A percentile compares a stretch with the other conserved stretches of the same genome.
Evolutionary conservation across 2,113 vertebrate species (phyloP).

Genomic region (Arvicanthis niloticus): DNA sequence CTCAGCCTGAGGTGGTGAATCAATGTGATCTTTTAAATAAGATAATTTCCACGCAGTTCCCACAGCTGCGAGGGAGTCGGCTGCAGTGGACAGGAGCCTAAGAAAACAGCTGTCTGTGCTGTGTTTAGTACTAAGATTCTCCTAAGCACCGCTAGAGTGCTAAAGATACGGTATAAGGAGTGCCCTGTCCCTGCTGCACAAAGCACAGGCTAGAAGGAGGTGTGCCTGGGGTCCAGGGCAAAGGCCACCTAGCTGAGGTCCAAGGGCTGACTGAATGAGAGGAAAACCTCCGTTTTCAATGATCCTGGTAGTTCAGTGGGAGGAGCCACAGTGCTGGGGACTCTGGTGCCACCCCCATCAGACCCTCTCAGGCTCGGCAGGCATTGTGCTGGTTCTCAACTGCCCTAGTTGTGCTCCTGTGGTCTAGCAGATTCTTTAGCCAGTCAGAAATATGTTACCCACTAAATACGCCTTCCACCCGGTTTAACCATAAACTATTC

Average conservation of each 20-base stretch:
- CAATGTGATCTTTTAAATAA: not conserved
- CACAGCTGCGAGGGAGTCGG: not conserved
- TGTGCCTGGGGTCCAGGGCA: not conserved
- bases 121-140: not conserved
- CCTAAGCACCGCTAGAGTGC: not conserved
- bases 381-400: not conserved
- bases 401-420: not conserved
- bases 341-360: not conserved
- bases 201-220: not conserved
- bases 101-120: not conserved
- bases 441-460: constrained; percentile 44
- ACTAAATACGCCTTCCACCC: constrained; percentile 57
- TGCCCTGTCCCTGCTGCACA: not conserved
- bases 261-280: not conserved
- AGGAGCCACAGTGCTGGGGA: not conserved
- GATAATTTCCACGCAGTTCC: constrained; percentile 46
- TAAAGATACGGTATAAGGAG: not conserved
- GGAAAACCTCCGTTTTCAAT: not conserved
- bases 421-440: constrained; percentile 23
- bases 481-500: constrained; percentile 59
- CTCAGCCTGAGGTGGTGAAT: not conserved
- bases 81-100: not conserved
- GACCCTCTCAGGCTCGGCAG: not conserved
- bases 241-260: not conserved
- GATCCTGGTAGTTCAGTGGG: not conserved